Evolutionary conservation across 2,113 vertebrate genomes (phyloP), one percentile per base, ranked within the genome.

Genomic region (Ranitomeya variabilis): DNA sequence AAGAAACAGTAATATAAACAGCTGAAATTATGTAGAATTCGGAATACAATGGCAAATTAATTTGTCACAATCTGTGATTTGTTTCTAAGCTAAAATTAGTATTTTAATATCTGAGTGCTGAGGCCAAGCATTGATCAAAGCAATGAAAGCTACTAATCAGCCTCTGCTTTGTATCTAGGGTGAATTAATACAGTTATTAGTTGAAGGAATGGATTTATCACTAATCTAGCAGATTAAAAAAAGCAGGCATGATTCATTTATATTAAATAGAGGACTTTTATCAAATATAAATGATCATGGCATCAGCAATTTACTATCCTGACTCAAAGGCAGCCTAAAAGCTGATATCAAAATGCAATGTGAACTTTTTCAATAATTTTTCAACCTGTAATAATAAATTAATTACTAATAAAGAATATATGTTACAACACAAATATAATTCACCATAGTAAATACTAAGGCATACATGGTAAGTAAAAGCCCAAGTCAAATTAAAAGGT

Each of bases 171-270:
- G 59, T 81, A 57, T 81, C 79, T 81, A 21, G 55, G 23, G 79
- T 81, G 79, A 81, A 81, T 62, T 81, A 31, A 81, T 62, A 81
- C 79, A 81, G 57, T 81, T 60, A 81, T 81, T 81, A 81, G 57
- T 60, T 62, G 26, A 23, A 81, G 26, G 26, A 81, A 81, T 59
- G 57, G 79, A 81, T 81, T 81, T 81, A 81, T 60, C 79, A 60
- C 55, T 81, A 81, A 81, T 81, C 79, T 37, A 81, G 79, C 23
- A 81, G 79, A 81, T 81, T 81, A 81, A 81, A 81, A 31, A 81
- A 81, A 81, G 79, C 14, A 81, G 55, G 60, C 57, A 62, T 81
- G 59, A 81, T 81, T 81, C 23, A 60, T 59, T 81, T 60, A 31
- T 19, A 62, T 62, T 81, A 81, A 81, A 81, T 18, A 62, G 15